Conservation (phyloP, 2,888 invertebrate species). For the Timema podura region DNA sequence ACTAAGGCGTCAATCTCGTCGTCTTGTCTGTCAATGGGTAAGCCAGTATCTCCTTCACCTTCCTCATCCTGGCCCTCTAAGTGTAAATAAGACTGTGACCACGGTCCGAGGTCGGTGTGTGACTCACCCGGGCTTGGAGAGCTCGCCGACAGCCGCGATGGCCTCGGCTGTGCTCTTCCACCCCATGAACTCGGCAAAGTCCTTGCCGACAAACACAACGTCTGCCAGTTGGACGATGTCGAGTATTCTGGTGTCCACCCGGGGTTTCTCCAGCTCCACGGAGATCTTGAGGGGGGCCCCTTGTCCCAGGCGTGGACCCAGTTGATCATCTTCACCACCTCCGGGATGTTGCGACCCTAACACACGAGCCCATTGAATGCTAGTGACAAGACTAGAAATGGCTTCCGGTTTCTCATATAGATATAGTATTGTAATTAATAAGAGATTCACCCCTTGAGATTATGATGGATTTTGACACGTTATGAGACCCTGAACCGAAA, state of each 20-base stretch:
- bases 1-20: too few species aligned
- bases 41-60: too few species aligned
- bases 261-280: conserved; percentile 6
- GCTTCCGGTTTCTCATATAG: too few species aligned
- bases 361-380: not conserved
- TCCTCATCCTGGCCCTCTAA: too few species aligned
- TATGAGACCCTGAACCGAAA: too few species aligned
- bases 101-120: not conserved
- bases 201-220: conserved; percentile 5
- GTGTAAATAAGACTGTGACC: too few species aligned
- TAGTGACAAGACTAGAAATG: too few species aligned
- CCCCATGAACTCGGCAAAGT: not conserved
- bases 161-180: not conserved
- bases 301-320: not conserved
- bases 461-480: too few species aligned
- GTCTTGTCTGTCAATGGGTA: too few species aligned
- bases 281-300: not conserved
- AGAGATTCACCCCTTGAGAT: too few species aligned
- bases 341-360: not conserved
- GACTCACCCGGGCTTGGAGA: conserved; percentile 8
- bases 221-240: not conserved
- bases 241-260: not conserved
- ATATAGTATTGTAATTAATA: too few species aligned
- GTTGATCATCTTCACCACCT: conserved; percentile 6
- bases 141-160: not conserved